These are phyloP conservation scores for Spialia ferax DNA, from an alignment of 2,888 invertebrate species.

Conservation along the genomic window DNA sequence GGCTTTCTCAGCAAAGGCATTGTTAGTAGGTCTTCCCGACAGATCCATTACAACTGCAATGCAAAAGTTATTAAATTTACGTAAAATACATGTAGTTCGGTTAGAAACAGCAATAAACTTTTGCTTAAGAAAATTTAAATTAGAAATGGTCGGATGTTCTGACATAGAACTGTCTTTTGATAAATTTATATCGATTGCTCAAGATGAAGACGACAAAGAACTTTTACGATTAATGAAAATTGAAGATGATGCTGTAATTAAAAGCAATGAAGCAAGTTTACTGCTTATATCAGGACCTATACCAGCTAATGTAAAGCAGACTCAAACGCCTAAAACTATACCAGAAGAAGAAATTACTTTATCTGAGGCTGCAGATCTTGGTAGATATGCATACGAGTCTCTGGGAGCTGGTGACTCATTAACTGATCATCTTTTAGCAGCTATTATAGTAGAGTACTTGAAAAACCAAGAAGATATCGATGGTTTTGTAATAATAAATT, in stretches of 20 bases:
- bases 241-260: conserved; percentile 62
- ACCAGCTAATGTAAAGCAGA: conserved; percentile 77
- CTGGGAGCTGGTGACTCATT: conserved; percentile 83
- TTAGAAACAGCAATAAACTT: conserved; percentile 85
- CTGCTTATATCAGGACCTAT: conserved; percentile 56
- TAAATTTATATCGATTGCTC: conserved; percentile 63
- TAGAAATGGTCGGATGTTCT: conserved; percentile 80
- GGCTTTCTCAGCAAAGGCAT: conserved; percentile 64
- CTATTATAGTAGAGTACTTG: conserved; percentile 88
- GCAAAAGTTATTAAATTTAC: conserved; percentile 69
- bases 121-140: conserved; percentile 84
- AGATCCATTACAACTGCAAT: conserved; percentile 69
- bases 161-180: conserved; percentile 79
- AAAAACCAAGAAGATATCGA: conserved; percentile 75
- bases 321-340: conserved; percentile 87
- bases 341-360: conserved; percentile 86
- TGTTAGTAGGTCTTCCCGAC: conserved; percentile 78
- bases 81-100: conserved; percentile 74
- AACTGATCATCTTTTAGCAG: conserved; percentile 83
- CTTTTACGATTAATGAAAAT: conserved; percentile 68
- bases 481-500: conserved; percentile 89
- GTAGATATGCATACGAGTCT: conserved; percentile 84
- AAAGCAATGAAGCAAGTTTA: conserved; percentile 59
- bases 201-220: conserved; percentile 67
- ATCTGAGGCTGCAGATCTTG: conserved; percentile 81